Base-by-base conservation (phyloP, 2,888 invertebrate species). In the Chrysolina oricalcia region DNA sequence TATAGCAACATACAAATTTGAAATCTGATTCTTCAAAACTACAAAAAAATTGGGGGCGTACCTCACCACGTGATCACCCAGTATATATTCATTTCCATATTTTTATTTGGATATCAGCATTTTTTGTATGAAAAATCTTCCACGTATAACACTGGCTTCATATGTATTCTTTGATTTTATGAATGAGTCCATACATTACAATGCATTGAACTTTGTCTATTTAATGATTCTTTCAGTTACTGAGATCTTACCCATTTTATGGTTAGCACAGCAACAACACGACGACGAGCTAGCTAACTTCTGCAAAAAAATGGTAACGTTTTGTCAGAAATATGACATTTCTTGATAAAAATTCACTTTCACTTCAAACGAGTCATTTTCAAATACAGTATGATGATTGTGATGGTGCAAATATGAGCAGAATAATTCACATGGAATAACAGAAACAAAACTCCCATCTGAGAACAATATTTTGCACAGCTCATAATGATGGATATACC, bases 181-280 rank as follows among this genome's bases (percentile, higher is more conserved):
- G 56, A 11, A 13, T n/a, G n/a, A n/a, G n/a, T n/a, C n/a, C n/a
- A n/a, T n/a, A n/a, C n/a, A n/a, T n/a, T n/a, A n/a, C n/a, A n/a
- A n/a, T n/a, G n/a, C n/a, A n/a, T n/a, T n/a, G n/a, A n/a, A n/a
- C n/a, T n/a, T n/a, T n/a, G n/a, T n/a, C n/a, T n/a, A n/a, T n/a
- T n/a, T n/a, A n/a, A n/a, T n/a, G n/a, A n/a, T n/a, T 56, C 2
- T 13, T 56, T 56, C 23, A 23, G 11, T 56, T 8, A 56, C 21
- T 23, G 23, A 56, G 23, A 23, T 23, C 43, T 43, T 65, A 65
- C 46, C 65, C 43, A 65, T 43, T 65, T 65, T 65, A 65, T 43
- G 65, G 8, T 65, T 43, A 65, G 40, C 46, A 43, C 46, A 65
- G 65, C 65, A 65, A 65, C 65, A 65, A 65, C 63, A 63, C n/a